A percentile compares a stretch with the other conserved stretches of the same genome.
Evolutionary conservation across 1,140 invertebrate species (phyloP).

Genomic region (Ladona fulva): DNA sequence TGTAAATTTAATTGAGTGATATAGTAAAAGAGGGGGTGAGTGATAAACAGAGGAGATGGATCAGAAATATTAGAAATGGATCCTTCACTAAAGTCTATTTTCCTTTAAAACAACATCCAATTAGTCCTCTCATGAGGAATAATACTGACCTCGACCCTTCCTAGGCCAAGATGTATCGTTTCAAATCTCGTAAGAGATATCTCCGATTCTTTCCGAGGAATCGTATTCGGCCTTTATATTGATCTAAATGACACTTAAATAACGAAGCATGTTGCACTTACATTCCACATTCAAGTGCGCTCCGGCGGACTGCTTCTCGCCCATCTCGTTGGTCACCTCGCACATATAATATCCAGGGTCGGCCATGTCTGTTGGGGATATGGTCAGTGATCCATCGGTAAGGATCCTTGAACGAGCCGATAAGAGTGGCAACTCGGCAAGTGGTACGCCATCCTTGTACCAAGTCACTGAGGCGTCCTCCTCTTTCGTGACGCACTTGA

Average conservation of each 20-base stretch:
- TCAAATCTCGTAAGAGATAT: too few relatives aligned
- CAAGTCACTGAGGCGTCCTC: slow-evolving; percentile 53
- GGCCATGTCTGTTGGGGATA: slow-evolving; percentile 62
- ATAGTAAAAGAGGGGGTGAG: too few relatives aligned
- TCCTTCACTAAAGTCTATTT: too few relatives aligned
- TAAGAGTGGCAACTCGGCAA: slow-evolving; percentile 53
- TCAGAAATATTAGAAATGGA: too few relatives aligned
- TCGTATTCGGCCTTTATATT: too few relatives aligned
- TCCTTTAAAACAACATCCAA: too few relatives aligned
- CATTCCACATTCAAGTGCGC: slow-evolving; percentile 93
- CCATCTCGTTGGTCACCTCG: slow-evolving; percentile 68
- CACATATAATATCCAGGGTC: slow-evolving; percentile 87
- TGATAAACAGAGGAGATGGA: too few relatives aligned
- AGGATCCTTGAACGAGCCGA: slow-evolving; percentile 47
- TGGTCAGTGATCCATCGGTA: slow-evolving; percentile 63
- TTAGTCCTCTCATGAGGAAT: too few relatives aligned
- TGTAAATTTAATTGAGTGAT: too few relatives aligned
- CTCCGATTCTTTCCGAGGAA: too few relatives aligned
- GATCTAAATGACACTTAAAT: not conserved
- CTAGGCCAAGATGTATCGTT: too few relatives aligned
- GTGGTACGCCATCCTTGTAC: slow-evolving; percentile 56
- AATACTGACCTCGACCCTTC: too few relatives aligned
- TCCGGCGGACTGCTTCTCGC: slow-evolving; percentile 70
- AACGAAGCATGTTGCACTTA: slow-evolving; percentile 42
- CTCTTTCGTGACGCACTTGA: slow-evolving; percentile 69